Evolutionary conservation across 2,797 vertebrate species (phyloP).

Genomic region (Molossus molossus): DNA sequence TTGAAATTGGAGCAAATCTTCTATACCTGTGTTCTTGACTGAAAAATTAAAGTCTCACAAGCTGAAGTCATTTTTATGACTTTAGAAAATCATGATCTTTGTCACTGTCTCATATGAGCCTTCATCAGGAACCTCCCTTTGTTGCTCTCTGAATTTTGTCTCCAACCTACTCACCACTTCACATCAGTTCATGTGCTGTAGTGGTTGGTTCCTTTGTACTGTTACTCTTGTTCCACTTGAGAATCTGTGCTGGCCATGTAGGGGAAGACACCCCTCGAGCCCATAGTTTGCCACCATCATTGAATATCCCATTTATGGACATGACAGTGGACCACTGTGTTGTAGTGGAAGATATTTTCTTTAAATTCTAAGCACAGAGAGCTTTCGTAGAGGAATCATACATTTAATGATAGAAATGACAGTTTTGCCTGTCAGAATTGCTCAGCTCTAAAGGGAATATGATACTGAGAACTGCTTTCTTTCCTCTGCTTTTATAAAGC

Average conservation of each 20-base stretch:
- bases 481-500: background rate
- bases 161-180: accelerated
- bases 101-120: background rate
- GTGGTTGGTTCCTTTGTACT: background rate
- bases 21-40: background rate
- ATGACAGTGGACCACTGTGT: background rate
- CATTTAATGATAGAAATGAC: background rate
- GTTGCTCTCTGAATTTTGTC: background rate
- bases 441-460: background rate
- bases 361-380: background rate
- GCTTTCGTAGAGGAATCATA: background rate
- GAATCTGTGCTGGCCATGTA: background rate
- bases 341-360: background rate
- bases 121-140: background rate
- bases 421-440: background rate
- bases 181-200: background rate
- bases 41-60: background rate
- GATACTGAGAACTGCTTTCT: background rate
- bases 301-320: background rate
- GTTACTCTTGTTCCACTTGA: background rate
- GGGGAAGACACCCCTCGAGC: background rate
- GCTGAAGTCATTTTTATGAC: background rate
- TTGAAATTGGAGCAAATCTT: background rate
- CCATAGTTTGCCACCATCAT: background rate
- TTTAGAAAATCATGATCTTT: background rate